A percentile compares a stretch with the other conserved stretches of the same genome.
phyloP scores from a whole-genome alignment of 2,888 invertebrate genomes.

The Epistrophe grossulariae region DNA sequence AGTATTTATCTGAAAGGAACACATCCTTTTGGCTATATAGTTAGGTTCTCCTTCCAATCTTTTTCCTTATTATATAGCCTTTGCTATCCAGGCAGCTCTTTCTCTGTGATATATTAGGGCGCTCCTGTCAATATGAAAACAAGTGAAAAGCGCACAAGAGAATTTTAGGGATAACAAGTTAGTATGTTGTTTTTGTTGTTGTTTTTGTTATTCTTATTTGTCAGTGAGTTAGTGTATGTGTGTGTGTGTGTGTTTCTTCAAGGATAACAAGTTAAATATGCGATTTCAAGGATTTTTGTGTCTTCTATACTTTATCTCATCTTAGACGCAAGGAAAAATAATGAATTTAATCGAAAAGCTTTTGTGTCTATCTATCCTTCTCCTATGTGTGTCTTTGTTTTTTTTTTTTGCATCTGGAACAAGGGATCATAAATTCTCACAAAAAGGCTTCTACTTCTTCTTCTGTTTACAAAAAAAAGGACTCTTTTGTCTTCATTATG shows the following conservation, averaged over 20 bases:
- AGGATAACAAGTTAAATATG: conserved; percentile 73
- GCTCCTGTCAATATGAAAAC: conserved; percentile 72
- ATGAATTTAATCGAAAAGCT: conserved; percentile 71
- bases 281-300: conserved; percentile 62
- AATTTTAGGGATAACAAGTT: conserved; percentile 51
- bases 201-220: conserved; percentile 36
- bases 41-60: conserved; percentile 20
- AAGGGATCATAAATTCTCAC: conserved; percentile 61
- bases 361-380: conserved; percentile 42
- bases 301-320: conserved; percentile 18
- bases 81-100: conserved; percentile 18
- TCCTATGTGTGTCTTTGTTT: not conserved
- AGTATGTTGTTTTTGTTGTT: conserved; percentile 7
- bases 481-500: conserved; percentile 50
- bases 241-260: conserved; percentile 32
- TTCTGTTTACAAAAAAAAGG: not conserved
- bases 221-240: conserved; percentile 4
- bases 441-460: conserved; percentile 43
- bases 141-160: conserved; percentile 63
- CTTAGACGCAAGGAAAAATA: conserved; percentile 46
- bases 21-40: conserved; percentile 59
- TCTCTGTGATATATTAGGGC: conserved; percentile 70
- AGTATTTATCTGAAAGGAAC: conserved; percentile 66
- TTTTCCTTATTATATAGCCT: not conserved
- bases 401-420: not conserved